Evolutionary conservation across 2,888 invertebrate genomes (phyloP), one percentile per base, ranked within the genome.

Genomic region (Drosophila prolongata): DNA sequence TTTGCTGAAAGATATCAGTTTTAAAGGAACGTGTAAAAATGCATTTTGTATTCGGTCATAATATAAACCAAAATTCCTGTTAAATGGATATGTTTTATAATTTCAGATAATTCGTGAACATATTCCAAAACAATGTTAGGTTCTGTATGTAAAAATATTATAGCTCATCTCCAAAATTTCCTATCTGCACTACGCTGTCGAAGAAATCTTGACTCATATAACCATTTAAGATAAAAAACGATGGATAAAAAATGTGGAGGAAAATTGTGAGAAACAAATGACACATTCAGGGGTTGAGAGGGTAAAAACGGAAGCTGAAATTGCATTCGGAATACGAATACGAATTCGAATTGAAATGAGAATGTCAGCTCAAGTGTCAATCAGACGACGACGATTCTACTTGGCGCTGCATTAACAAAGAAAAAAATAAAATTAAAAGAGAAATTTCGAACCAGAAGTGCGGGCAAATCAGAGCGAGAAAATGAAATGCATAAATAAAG

Each of bases 311-410:
- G 59, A 44, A 57, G 27, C 37, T 43, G 43, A 27, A 53, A 60
- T 52, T 52, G 38, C 30, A 65, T 60, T 38, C 37, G 8, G 37
- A 27, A 30, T 35, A 14, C 46, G 47, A 38, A 37, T 50, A 10
- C 44, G 42, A 43, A 43, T 57, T 40, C 38, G 40, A 47, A 66
- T 58, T 58, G 42, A 54, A 54, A 58, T 69, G 58, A 54, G 65
- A 55, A 56, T 69, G 70, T 61, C 80, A 83, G 59, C 80, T 81
- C 75, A 83, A 81, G 84, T 83, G 81, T 78, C 81, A 81, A 83
- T 81, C 80, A 78, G 75, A 59, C 64, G 54, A 73, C 75, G 11
- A 42, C 42, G 6, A 59, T 53, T 59, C 42, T 82, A 77, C 79
- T 82, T 82, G 56, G 73, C 69, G 76, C 52, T 69, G 74, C 83